Base-by-base conservation (phyloP, 2,113 vertebrate species). In the Carassius gibelio region DNA sequence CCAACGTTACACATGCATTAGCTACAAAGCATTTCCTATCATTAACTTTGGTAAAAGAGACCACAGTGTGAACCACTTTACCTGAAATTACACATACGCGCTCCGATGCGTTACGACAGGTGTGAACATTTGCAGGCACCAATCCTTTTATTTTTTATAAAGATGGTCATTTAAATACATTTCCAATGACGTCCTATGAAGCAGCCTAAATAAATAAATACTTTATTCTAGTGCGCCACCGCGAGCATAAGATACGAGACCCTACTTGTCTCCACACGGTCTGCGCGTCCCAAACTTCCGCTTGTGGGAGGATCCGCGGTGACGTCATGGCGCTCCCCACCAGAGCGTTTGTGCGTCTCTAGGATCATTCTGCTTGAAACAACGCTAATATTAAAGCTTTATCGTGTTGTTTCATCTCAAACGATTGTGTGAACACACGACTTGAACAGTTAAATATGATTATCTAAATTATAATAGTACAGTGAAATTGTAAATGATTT, bases 51-150 rank as follows among this genome's bases (percentile, higher is more conserved):
- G 79, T 8, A 17, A 42, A 87, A 87, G 75, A 88, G 87, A 91
- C 87, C 89, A 89, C 88, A 86, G 79, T 85, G 79, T 85, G 21
- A 88, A 86, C 87, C 84, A 91, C 92, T 88, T 94, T 94, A 94
- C 94, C 94, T 94, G 92, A 52, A 88, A 85, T 90, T 85, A 92
- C 42, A 91, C 84, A 92, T 83, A 57, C 87, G 93, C 88, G 88
- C 91, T 93, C 92, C 93, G 88, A 83, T 83, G 91, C 84, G 84
- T 88, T 89, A 80, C 84, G 68, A 87, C 81, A 87, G 78, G 48
- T 64, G 85, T 26, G 45, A 64, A 80, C 17, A 30, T 38, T 76
- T 19, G 66, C 42, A 30, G 68, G 21, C 81, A 26, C 5, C 61
- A 88, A 17, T 86, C 75, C 62, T 79, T 66, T 79, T 77, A 59